Percentiles rank a stretch among this genome's conserved stretches.
Evolutionary conservation across 2,797 vertebrate species (phyloP).

Genomic region (Pipistrellus kuhlii): DNA sequence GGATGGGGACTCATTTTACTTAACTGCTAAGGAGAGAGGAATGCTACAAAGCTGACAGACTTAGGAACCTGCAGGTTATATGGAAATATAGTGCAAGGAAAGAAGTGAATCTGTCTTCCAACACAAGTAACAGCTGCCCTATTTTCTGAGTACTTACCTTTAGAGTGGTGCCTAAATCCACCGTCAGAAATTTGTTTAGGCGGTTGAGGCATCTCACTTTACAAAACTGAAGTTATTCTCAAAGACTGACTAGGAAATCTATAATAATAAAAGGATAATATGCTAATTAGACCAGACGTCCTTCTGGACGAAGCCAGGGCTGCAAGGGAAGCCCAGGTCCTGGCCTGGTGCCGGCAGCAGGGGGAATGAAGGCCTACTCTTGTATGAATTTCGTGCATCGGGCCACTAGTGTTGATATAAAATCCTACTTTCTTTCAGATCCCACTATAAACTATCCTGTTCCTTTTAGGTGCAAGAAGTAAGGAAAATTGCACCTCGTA

Average conservation of each 20-base stretch:
- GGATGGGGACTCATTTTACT: not conserved
- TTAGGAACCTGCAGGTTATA: not conserved
- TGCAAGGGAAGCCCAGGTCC: too few relatives aligned
- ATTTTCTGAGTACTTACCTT: not conserved
- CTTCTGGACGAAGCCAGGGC: too few relatives aligned
- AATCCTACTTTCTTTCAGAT: constrained; percentile 19
- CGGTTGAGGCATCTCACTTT: not conserved
- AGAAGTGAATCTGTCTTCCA: not conserved
- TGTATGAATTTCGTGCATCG: too few relatives aligned
- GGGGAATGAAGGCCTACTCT: too few relatives aligned
- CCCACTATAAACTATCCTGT: not conserved
- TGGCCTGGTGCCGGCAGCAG: rapidly evolving
- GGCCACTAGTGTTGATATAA: not conserved
- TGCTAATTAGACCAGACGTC: too few relatives aligned
- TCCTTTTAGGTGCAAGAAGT: constrained; percentile 9
- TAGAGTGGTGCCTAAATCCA: not conserved
- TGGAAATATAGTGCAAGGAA: not conserved
- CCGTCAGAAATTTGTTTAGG: not conserved
- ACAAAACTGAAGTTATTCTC: not conserved
- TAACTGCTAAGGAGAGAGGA: not conserved
- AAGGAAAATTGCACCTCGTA: not conserved
- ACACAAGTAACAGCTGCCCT: not conserved
- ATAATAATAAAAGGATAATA: too few relatives aligned
- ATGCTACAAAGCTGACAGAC: not conserved
- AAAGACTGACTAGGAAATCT: constrained; percentile 21